phyloP scores from a whole-genome alignment of 2,113 vertebrate genomes.

The Rhinolophus ferrumequinum region DNA sequence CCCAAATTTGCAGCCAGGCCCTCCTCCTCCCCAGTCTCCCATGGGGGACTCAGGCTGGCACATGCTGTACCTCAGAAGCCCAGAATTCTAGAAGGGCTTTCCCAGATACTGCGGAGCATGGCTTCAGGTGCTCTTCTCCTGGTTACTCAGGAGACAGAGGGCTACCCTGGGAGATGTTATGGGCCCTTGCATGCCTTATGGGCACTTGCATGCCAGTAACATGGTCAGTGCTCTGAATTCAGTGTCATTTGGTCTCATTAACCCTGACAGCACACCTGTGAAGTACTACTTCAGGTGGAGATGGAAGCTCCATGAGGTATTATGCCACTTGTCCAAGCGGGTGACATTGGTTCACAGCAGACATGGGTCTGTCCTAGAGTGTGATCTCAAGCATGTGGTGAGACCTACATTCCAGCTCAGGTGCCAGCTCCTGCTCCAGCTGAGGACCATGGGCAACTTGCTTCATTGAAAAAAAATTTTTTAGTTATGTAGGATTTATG shows the following conservation, averaged over 20 bases:
- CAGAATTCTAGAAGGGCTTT: neutral
- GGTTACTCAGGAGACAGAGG: neutral
- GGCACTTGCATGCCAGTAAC: neutral
- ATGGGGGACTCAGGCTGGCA: neutral
- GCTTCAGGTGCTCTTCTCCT: neutral
- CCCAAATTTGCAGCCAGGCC: neutral
- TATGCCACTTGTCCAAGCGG: neutral
- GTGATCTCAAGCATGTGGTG: neutral
- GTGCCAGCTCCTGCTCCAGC: neutral
- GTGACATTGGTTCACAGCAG: neutral
- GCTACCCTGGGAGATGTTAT: neutral
- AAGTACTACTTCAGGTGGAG: neutral
- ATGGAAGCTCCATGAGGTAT: neutral
- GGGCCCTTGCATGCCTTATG: neutral
- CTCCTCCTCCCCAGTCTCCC: neutral
- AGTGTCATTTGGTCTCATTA: neutral
- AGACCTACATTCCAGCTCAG: neutral
- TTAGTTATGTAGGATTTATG: neutral
- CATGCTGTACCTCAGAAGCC: neutral
- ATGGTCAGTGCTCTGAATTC: too few relatives aligned
- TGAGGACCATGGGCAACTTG: neutral
- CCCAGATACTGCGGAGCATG: neutral
- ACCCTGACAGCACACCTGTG: too few relatives aligned
- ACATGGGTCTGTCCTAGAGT: neutral
- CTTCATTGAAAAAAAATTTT: neutral